phyloP scores from a whole-genome alignment of 2,797 vertebrate species.

The Crocidura indochinensis region DNA sequence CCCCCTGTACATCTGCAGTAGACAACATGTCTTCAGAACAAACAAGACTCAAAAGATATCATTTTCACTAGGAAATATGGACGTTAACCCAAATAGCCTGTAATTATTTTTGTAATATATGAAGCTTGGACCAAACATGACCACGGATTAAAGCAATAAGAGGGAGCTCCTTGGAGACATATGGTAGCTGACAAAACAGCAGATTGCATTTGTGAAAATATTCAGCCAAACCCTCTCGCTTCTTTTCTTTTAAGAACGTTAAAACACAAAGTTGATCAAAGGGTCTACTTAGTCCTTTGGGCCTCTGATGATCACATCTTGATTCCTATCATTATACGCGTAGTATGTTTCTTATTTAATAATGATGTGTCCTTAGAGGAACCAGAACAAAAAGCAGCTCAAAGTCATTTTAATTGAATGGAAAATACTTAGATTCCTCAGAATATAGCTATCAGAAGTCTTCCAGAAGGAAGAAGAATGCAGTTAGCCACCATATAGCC shows the following conservation, averaged over 20 bases:
- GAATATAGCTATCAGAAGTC: background rate
- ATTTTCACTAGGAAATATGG: conserved; percentile 73
- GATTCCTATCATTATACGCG: too few species aligned
- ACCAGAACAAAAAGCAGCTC: conserved; percentile 8
- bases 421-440: background rate
- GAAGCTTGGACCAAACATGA: conserved; percentile 74
- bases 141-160: conserved; percentile 69
- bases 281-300: conserved; percentile 15
- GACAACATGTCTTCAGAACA: conserved; percentile 79
- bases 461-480: background rate
- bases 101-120: conserved; percentile 67
- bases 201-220: conserved; percentile 55
- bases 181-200: conserved; percentile 28
- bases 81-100: conserved; percentile 23
- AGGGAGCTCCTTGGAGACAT: conserved; percentile 54
- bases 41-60: conserved; percentile 74
- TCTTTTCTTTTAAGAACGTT: conserved; percentile 57
- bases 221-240: conserved; percentile 2
- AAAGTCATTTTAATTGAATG: conserved; percentile 11
- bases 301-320: background rate
- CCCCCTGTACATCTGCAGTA: conserved; percentile 76
- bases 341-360: background rate
- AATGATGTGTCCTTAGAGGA: background rate
- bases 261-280: conserved; percentile 47
- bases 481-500: background rate